Evolutionary conservation across 2,113 vertebrate species (phyloP).

Genomic region (Sorex fumeus): DNA sequence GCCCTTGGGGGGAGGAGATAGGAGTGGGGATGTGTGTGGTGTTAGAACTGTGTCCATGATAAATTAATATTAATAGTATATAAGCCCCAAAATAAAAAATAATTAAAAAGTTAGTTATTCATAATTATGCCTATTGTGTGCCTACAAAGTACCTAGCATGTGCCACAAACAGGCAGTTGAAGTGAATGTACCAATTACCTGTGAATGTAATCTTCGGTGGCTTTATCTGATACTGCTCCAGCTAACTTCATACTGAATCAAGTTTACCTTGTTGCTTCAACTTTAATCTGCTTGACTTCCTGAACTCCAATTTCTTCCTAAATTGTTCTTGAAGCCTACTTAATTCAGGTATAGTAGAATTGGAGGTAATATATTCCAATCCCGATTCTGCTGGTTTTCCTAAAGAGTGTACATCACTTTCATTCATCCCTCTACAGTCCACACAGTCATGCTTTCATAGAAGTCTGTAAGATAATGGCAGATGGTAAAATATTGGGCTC

Average conservation of each 20-base stretch:
- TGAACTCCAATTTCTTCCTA: background rate
- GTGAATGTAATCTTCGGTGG: background rate
- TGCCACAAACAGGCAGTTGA: background rate
- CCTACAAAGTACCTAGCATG: background rate
- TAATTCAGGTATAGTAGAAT: background rate
- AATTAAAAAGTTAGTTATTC: constrained; percentile 17
- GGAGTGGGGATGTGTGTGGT: no score
- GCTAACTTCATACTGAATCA: background rate
- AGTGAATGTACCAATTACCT: background rate
- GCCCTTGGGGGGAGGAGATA: no score
- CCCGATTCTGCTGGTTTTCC: background rate
- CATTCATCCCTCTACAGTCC: background rate
- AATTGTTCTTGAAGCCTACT: constrained; percentile 1
- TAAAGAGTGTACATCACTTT: background rate
- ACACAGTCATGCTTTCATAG: background rate
- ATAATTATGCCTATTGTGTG: background rate
- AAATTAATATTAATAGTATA: no score
- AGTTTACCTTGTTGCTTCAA: background rate
- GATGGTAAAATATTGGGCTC: constrained; percentile 1
- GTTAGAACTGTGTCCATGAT: no score
- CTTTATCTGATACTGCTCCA: background rate
- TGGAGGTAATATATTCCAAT: background rate
- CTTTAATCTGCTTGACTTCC: background rate
- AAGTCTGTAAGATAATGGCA: background rate
- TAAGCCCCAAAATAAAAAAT: no score